Evolutionary conservation across 2,888 invertebrate species (phyloP).

Genomic region (Mylabris sibirica): DNA sequence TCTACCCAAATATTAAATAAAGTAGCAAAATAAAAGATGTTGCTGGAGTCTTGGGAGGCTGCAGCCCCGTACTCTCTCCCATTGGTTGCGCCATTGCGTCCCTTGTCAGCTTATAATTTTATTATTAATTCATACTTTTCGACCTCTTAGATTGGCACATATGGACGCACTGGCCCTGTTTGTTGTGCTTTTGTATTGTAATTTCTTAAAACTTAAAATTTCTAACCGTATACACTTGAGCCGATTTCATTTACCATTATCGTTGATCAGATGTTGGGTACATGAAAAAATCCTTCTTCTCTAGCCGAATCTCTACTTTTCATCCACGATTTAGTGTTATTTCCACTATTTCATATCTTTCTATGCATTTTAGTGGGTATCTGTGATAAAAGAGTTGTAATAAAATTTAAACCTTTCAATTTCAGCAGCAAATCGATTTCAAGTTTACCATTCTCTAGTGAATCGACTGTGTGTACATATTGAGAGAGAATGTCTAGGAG

Average conservation of each 20-base stretch:
- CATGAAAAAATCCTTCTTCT: constrained; percentile 19
- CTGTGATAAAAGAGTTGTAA: constrained; percentile 37
- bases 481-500: neutral
- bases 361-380: neutral
- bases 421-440: constrained; percentile 39
- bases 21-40: too few species aligned
- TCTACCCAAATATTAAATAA: too few species aligned
- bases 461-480: constrained; percentile 16
- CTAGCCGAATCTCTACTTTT: neutral
- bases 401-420: constrained; percentile 44
- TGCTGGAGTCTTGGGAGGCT: too few species aligned
- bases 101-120: too few species aligned
- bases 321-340: neutral
- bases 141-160: too few species aligned
- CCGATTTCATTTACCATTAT: constrained; percentile 3
- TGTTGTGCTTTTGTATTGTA: too few species aligned
- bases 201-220: too few species aligned
- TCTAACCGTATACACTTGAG: neutral
- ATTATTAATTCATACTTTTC: too few species aligned
- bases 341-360: neutral
- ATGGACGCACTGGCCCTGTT: too few species aligned
- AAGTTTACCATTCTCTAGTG: constrained; percentile 30
- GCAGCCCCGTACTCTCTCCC: too few species aligned
- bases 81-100: too few species aligned
- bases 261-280: neutral